Conservation (phyloP, 1,140 invertebrate genomes). For the Cephus cinctus region DNA sequence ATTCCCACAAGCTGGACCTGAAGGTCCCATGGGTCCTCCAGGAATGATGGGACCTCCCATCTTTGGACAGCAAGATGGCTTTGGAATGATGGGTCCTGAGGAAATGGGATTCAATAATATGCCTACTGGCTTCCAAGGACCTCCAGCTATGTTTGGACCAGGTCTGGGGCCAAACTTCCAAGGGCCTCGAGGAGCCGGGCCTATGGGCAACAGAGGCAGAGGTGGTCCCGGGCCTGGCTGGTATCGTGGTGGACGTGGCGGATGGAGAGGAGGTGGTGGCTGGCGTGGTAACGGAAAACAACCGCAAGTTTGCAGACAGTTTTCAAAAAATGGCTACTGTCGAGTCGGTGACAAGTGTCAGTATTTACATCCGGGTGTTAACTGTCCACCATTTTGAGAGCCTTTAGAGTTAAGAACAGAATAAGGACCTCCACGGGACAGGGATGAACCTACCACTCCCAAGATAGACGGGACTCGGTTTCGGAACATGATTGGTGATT, state of each 20-base stretch:
- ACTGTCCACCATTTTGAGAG: constrained; percentile 57
- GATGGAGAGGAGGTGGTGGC: constrained; percentile 52
- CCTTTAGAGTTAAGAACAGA: not conserved
- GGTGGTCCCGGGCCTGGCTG: too few species aligned
- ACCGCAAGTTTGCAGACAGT: constrained; percentile 68
- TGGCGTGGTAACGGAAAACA: constrained; percentile 54
- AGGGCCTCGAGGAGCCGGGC: constrained; percentile 43
- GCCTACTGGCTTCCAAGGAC: constrained; percentile 41
- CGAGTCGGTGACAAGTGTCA: constrained; percentile 74
- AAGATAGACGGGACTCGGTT: not conserved
- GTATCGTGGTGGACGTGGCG: constrained; percentile 53
- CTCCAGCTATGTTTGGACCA: constrained; percentile 39
- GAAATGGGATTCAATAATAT: constrained; percentile 45
- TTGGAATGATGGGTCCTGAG: constrained; percentile 39
- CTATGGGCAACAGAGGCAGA: too few species aligned
- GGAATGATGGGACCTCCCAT: constrained; percentile 55
- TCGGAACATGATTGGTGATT: not conserved
- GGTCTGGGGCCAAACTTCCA: constrained; percentile 46
- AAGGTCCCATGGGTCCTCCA: constrained; percentile 30
- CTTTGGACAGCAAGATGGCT: constrained; percentile 52
- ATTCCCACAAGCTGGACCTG: too few species aligned
- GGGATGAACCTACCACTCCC: too few species aligned
- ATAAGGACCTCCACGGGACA: not conserved
- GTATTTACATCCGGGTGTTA: constrained; percentile 73
- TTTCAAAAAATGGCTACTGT: constrained; percentile 74